These are phyloP conservation scores for Paraplagusia blochii DNA, from an alignment of 2,113 vertebrate species.

Conservation along the genomic window DNA sequence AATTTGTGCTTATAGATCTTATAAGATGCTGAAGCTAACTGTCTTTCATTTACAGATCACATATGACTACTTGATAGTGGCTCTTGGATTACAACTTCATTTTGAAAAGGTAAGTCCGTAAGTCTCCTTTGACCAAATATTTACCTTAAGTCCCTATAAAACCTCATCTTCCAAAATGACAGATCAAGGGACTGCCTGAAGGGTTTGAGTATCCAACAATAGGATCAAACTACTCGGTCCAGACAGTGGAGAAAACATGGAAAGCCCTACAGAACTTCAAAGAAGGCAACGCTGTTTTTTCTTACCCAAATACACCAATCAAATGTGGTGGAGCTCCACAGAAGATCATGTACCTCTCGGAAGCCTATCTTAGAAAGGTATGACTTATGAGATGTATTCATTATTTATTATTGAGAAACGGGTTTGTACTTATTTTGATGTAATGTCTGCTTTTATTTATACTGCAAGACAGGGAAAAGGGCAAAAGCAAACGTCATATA, in stretches of 20 bases:
- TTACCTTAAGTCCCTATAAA: neutral
- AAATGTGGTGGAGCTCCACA: constrained; percentile 97
- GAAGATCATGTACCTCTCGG: constrained; percentile 97
- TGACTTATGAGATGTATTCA: neutral
- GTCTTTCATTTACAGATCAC: constrained; percentile 76
- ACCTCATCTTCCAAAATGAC: constrained; percentile 4
- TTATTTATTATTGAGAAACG: neutral
- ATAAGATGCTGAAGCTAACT: neutral
- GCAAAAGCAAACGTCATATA: constrained; percentile 87
- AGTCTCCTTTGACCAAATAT: neutral
- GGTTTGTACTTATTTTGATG: neutral
- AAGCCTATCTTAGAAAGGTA: constrained; percentile 90
- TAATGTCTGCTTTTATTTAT: constrained; percentile 8
- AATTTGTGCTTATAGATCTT: neutral
- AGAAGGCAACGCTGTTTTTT: constrained; percentile 92
- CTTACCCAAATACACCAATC: constrained; percentile 90
- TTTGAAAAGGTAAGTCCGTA: constrained; percentile 85
- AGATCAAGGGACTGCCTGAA: constrained; percentile 96
- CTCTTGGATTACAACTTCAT: constrained; percentile 89
- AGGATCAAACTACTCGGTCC: constrained; percentile 92
- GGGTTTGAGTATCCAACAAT: constrained; percentile 88
- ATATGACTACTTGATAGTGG: constrained; percentile 94
- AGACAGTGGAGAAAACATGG: constrained; percentile 95
- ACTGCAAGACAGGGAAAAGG: constrained; percentile 82
- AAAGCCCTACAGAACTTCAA: constrained; percentile 87